phyloP scores from a whole-genome alignment of 2,888 invertebrate genomes.

The Cylloceria caligata region DNA sequence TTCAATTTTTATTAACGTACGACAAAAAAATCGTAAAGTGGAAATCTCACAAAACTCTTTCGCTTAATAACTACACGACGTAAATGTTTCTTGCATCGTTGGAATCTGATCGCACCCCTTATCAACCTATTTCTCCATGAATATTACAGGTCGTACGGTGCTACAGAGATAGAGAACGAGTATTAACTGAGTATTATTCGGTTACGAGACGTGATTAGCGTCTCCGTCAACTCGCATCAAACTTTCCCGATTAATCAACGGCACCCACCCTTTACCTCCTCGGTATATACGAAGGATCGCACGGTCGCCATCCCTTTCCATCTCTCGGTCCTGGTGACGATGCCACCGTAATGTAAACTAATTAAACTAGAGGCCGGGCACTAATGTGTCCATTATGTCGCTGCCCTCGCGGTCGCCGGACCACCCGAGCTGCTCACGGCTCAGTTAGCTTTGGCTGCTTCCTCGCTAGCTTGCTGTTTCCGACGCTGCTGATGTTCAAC shows the following conservation, averaged over 20 bases:
- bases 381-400: slow-evolving; percentile 83
- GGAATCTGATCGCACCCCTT: not conserved
- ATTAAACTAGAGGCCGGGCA: slow-evolving; percentile 83
- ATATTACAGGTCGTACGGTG: slow-evolving; percentile 70
- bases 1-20: too few relatives aligned
- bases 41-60: not conserved
- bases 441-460: slow-evolving; percentile 45
- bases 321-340: slow-evolving; percentile 77
- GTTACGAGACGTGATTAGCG: slow-evolving; percentile 83
- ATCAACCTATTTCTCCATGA: slow-evolving; percentile 64
- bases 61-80: not conserved
- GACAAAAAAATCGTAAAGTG: not conserved
- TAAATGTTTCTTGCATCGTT: not conserved
- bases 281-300: slow-evolving; percentile 56
- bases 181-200: slow-evolving; percentile 75
- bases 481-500: slow-evolving; percentile 66
- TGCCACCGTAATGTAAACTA: slow-evolving; percentile 83
- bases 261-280: slow-evolving; percentile 65
- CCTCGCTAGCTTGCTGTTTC: slow-evolving; percentile 67
- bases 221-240: slow-evolving; percentile 83
- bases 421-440: slow-evolving; percentile 71
- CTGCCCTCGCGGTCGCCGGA: slow-evolving; percentile 72
- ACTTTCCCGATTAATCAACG: slow-evolving; percentile 84
- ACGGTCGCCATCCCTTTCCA: slow-evolving; percentile 70
- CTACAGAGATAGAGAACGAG: slow-evolving; percentile 64